Conservation (phyloP, 2,797 vertebrate species). For the Microhierax caerulescens region DNA sequence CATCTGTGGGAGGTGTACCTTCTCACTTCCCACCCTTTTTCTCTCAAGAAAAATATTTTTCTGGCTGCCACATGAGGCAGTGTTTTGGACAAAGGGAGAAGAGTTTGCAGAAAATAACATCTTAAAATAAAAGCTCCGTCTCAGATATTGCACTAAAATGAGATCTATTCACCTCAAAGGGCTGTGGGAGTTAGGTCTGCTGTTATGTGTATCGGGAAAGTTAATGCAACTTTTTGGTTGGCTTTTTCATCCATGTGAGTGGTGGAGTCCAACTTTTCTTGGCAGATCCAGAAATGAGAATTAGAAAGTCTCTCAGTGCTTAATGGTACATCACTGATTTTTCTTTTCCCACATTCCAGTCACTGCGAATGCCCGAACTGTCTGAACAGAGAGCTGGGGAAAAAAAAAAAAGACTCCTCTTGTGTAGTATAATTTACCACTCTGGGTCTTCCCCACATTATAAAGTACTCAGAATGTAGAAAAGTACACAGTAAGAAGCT, state of each 20-base stretch:
- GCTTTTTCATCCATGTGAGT: neutral
- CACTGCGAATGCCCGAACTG: neutral
- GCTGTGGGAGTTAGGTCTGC: neutral
- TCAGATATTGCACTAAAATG: neutral
- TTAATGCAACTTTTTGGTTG: neutral
- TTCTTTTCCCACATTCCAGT: neutral
- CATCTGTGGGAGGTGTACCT: neutral
- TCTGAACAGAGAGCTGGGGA: too few species aligned
- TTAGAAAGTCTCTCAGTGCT: neutral
- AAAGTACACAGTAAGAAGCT: neutral
- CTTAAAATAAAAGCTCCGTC: neutral
- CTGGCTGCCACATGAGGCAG: conserved; percentile 9
- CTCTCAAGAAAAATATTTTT: conserved; percentile 10
- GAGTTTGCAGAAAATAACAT: neutral
- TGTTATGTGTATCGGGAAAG: neutral
- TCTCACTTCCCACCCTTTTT: neutral
- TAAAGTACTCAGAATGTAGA: neutral
- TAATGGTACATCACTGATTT: neutral
- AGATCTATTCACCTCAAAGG: neutral
- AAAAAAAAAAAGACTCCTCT: neutral
- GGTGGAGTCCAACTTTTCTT: neutral
- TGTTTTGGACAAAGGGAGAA: neutral
- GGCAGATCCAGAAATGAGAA: neutral
- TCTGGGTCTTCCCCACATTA: neutral
- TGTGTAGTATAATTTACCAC: neutral